These are phyloP conservation scores for Rhinoptilus africanus DNA, from an alignment of 2,113 vertebrate genomes.

Conservation along the genomic window DNA sequence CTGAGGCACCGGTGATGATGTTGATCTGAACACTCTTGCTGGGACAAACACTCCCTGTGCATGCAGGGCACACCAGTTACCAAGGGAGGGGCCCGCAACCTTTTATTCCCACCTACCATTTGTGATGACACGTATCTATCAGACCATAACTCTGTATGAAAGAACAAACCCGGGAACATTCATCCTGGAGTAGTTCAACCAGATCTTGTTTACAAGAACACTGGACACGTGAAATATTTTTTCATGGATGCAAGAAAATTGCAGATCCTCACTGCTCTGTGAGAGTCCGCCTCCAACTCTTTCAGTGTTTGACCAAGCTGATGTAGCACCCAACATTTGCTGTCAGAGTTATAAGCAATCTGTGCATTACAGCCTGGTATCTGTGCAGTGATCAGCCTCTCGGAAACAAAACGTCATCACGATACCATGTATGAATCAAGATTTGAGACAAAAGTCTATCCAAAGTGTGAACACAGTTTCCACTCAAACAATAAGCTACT, in stretches of 20 bases:
- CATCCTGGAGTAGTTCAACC: background rate
- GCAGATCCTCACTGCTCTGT: background rate
- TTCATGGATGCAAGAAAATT: background rate
- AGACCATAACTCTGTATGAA: background rate
- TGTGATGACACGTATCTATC: background rate
- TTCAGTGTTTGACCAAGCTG: background rate
- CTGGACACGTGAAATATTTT: background rate
- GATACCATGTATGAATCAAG: background rate
- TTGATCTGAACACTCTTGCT: background rate
- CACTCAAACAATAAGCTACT: background rate
- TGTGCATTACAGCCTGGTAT: background rate
- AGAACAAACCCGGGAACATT: background rate
- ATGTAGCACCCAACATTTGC: background rate
- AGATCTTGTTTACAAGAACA: background rate
- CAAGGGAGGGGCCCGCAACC: background rate
- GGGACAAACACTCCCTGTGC: fast-evolving
- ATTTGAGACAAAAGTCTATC: background rate
- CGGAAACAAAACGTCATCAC: background rate
- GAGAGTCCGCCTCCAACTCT: background rate
- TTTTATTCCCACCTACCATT: background rate
- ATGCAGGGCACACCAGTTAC: background rate
- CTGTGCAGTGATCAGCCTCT: background rate
- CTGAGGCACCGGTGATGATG: background rate
- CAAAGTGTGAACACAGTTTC: background rate
- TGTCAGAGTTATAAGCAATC: background rate